Conservation (phyloP, 2,113 vertebrate genomes). For the Ptilonorhynchus violaceus region DNA sequence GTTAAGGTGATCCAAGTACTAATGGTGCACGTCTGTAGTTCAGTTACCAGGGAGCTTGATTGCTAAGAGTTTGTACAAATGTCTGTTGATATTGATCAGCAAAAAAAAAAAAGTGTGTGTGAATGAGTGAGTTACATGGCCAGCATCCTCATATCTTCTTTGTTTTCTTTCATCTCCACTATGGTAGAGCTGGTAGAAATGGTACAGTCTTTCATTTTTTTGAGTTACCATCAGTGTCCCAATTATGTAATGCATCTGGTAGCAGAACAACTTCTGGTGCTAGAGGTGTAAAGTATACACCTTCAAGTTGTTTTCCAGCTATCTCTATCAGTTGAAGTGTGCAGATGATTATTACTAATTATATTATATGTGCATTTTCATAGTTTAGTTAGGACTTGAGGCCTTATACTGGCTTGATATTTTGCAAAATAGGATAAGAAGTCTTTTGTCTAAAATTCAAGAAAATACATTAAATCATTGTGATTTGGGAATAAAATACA, state of each 20-base stretch:
- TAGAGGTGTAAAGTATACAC: background rate
- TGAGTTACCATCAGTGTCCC: background rate
- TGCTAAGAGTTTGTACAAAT: background rate
- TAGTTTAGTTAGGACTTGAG: background rate
- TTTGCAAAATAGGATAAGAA: background rate
- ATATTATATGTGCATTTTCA: background rate
- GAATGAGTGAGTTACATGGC: background rate
- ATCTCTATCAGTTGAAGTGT: background rate
- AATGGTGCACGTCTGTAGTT: background rate
- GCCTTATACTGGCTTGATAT: background rate
- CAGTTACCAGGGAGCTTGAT: background rate
- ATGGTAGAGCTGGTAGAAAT: background rate
- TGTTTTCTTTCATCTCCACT: background rate
- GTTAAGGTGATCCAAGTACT: background rate
- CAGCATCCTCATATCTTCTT: background rate
- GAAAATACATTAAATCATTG: background rate
- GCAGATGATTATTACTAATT: background rate
- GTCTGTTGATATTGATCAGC: background rate
- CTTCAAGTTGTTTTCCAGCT: background rate
- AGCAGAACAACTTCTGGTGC: background rate
- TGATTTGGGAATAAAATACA: background rate
- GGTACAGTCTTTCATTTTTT: background rate
- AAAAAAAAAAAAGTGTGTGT: accelerated
- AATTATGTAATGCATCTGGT: background rate
- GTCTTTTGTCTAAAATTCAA: background rate